Evolutionary conservation across 2,113 vertebrate genomes (phyloP).

Genomic region (Epinephelus fuscoguttatus): DNA sequence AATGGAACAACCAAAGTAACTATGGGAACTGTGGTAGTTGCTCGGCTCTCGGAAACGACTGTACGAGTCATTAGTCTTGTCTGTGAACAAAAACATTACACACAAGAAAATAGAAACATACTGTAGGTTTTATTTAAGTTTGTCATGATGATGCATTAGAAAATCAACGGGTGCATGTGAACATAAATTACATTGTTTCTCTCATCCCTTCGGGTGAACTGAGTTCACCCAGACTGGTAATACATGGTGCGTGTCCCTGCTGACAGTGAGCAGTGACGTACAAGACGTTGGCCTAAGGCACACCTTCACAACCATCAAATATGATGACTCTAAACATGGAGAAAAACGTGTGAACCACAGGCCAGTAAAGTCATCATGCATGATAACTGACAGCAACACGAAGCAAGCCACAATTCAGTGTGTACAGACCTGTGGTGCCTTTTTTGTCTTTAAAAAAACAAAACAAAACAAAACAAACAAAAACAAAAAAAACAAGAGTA

Average conservation of each 20-base stretch:
- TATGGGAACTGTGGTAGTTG: too few species aligned
- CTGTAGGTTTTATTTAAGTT: conserved; percentile 87
- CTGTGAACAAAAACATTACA: not conserved
- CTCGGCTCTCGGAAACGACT: not conserved
- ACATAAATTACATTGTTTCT: conserved; percentile 71
- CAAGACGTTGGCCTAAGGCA: conserved; percentile 89
- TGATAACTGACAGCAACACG: conserved; percentile 78
- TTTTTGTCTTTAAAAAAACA: conserved; percentile 23
- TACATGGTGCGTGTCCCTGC: conserved; percentile 14
- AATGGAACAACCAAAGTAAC: too few species aligned
- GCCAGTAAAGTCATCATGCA: conserved; percentile 84
- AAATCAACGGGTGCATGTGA: conserved; percentile 87
- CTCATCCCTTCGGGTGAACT: conserved; percentile 35
- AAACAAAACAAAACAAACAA: not conserved
- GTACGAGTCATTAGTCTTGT: not conserved
- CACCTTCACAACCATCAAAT: conserved; percentile 87
- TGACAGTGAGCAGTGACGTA: conserved; percentile 28
- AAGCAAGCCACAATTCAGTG: conserved; percentile 84
- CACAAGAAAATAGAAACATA: conserved; percentile 85
- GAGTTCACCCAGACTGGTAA: conserved; percentile 23
- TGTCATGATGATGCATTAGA: conserved; percentile 87
- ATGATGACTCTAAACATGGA: conserved; percentile 65
- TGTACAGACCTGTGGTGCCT: conserved; percentile 73
- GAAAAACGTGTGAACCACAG: conserved; percentile 58
- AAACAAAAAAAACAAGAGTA: conserved; percentile 42